Evolutionary conservation across 2,888 invertebrate species (phyloP).

Genomic region (Gisinianus flammeolus): DNA sequence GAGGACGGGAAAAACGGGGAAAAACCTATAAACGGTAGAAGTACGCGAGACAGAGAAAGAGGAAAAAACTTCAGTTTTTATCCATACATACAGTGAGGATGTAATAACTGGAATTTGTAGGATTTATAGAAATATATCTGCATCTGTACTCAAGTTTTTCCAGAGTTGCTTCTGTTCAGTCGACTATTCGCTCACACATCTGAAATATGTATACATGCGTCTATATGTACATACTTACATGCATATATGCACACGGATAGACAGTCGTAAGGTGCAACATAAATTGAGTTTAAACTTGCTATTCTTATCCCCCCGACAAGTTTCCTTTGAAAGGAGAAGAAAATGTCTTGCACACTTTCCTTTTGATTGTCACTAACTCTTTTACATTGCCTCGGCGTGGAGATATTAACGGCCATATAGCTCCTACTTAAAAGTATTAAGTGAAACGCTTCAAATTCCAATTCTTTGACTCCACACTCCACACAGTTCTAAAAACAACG

Average conservation of each 20-base stretch:
- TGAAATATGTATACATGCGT: not conserved
- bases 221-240: not conserved
- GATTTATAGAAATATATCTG: too few species aligned
- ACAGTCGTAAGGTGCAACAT: not conserved
- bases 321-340: not conserved
- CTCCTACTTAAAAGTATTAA: too few species aligned
- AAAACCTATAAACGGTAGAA: constrained; percentile 21
- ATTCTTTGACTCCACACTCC: too few species aligned
- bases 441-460: too few species aligned
- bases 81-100: too few species aligned
- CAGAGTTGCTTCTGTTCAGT: too few species aligned
- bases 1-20: constrained; percentile 7
- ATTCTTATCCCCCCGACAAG: not conserved
- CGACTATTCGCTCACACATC: not conserved
- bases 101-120: too few species aligned
- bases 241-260: not conserved
- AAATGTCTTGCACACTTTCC: not conserved
- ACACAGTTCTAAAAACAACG: too few species aligned
- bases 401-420: not conserved
- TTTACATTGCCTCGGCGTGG: not conserved
- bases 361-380: not conserved
- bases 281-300: constrained; percentile 18
- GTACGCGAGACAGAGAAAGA: too few species aligned
- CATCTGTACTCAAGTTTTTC: too few species aligned
- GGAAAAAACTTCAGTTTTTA: too few species aligned